Percentiles rank a stretch among this genome's conserved stretches.
phyloP scores from a whole-genome alignment of 2,888 invertebrate species.

The Caenorhabditis sp. region DNA sequence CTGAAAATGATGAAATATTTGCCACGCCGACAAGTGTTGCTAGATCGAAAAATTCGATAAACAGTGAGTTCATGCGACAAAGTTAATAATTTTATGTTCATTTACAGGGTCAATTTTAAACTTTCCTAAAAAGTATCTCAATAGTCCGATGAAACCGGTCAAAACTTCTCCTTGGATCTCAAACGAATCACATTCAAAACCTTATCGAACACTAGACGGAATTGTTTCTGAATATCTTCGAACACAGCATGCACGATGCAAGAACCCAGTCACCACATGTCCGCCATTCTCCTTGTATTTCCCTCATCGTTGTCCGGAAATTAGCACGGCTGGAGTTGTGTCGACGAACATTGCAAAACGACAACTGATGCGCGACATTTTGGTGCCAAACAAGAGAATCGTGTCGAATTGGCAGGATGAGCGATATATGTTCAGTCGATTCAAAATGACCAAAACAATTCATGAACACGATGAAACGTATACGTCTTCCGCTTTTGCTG shows the following conservation, averaged over 20 bases:
- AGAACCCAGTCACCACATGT: conserved; percentile 95
- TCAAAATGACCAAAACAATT: conserved; percentile 79
- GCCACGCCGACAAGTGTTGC: conserved; percentile 22
- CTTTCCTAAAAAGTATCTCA: conserved; percentile 7
- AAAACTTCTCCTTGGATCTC: not conserved
- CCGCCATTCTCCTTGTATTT: conserved; percentile 92
- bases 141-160: conserved; percentile 5
- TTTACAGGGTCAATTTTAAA: not conserved
- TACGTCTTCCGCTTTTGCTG: conserved; percentile 74
- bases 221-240: conserved; percentile 7
- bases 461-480: conserved; percentile 79
- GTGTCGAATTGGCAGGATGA: conserved; percentile 77
- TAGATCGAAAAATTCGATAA: not conserved
- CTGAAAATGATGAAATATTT: conserved; percentile 22
- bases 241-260: conserved; percentile 96
- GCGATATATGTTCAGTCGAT: conserved; percentile 81
- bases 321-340: conserved; percentile 74
- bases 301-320: conserved; percentile 95
- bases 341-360: conserved; percentile 47
- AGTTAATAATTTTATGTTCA: too few species aligned
- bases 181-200: not conserved
- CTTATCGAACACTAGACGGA: conserved; percentile 2
- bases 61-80: not conserved
- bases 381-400: conserved; percentile 3
- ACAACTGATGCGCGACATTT: conserved; percentile 10